phyloP scores from a whole-genome alignment of 2,888 invertebrate species.

The Ephialtes manifestator region DNA sequence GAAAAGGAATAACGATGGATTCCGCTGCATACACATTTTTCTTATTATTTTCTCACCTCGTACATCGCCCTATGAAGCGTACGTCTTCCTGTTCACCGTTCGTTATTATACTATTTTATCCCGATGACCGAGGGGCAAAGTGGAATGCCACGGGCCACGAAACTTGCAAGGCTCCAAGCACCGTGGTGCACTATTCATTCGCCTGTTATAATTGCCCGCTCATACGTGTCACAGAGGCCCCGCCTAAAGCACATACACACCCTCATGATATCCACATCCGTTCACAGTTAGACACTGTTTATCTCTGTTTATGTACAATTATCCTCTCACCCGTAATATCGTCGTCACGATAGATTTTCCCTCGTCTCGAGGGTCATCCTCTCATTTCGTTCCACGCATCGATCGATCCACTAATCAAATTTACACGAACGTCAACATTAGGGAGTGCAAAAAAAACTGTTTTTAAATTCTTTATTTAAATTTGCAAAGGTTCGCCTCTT shows the following conservation, averaged over 20 bases:
- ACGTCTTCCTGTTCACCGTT: slow-evolving; percentile 38
- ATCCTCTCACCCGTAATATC: slow-evolving; percentile 46
- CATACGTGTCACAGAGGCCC: slow-evolving; percentile 60
- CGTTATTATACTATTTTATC: slow-evolving; percentile 18
- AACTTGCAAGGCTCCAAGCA: slow-evolving; percentile 59
- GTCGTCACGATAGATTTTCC: slow-evolving; percentile 13
- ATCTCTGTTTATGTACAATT: slow-evolving; percentile 29
- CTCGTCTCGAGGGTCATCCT: background rate
- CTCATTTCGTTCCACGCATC: slow-evolving; percentile 29
- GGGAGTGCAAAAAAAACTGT: no score
- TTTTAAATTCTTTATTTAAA: no score
- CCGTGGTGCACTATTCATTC: slow-evolving; percentile 66
- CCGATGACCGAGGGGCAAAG: slow-evolving; percentile 13
- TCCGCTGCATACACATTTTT: slow-evolving; percentile 65
- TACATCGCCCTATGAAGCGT: slow-evolving; percentile 59
- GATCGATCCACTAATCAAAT: slow-evolving; percentile 22
- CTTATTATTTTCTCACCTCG: slow-evolving; percentile 67
- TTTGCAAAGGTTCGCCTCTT: no score
- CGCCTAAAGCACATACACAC: slow-evolving; percentile 43
- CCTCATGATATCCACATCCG: background rate
- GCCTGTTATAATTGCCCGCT: slow-evolving; percentile 67
- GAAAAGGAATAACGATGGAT: slow-evolving; percentile 57
- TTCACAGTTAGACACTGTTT: slow-evolving; percentile 17
- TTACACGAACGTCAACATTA: background rate
- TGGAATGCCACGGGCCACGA: slow-evolving; percentile 37